Percentiles rank a stretch among this genome's conserved stretches.
These are phyloP conservation scores for Didymodactylos carnosus DNA, from an alignment of 2,888 invertebrate species.

Conservation along the genomic window DNA sequence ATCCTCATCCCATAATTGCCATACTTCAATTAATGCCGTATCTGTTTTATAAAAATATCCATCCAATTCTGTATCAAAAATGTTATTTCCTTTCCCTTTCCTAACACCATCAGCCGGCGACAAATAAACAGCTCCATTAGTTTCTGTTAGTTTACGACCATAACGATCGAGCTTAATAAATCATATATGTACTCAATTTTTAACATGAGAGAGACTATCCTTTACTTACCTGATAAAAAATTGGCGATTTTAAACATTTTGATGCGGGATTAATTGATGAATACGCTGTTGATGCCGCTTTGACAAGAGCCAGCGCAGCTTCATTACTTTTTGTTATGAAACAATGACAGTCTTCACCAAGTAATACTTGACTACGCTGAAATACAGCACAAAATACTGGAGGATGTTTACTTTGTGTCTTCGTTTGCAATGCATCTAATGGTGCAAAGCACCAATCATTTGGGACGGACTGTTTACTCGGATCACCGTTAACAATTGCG, in stretches of 20 bases:
- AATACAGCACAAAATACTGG: constrained; percentile 30
- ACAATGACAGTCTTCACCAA: constrained; percentile 25
- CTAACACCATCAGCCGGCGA: background rate
- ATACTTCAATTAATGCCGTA: background rate
- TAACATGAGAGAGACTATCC: no score
- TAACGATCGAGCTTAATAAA: background rate
- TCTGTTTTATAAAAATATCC: background rate
- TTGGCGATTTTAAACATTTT: background rate
- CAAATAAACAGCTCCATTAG: background rate
- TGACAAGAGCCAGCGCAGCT: constrained; percentile 85
- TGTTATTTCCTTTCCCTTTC: background rate
- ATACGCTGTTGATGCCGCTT: constrained; percentile 40
- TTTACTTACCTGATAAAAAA: background rate
- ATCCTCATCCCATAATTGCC: background rate
- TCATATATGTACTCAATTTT: no score
- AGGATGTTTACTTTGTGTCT: constrained; percentile 20
- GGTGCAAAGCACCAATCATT: constrained; percentile 24
- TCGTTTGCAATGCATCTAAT: constrained; percentile 21
- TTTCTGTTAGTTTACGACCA: background rate
- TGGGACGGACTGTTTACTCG: background rate
- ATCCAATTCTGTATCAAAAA: background rate
- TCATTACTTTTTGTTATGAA: constrained; percentile 49
- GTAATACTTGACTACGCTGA: constrained; percentile 21
- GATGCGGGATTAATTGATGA: background rate
- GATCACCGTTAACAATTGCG: constrained; percentile 16